Evolutionary conservation across 2,797 vertebrate species (phyloP).

Genomic region (Mallotus villosus): DNA sequence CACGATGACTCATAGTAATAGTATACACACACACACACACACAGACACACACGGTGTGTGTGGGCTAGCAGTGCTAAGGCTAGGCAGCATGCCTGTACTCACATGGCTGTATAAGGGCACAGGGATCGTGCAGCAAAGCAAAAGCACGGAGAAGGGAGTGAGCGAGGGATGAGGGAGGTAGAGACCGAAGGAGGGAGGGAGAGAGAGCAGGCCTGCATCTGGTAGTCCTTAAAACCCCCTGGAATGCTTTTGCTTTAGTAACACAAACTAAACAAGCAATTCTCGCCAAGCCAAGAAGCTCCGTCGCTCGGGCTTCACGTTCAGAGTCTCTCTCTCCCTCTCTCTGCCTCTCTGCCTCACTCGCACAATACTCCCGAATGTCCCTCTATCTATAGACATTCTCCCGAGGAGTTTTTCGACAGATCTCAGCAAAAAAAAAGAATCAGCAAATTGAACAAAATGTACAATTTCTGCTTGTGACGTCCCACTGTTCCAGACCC

Average conservation of each 20-base stretch:
- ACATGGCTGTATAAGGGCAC: slow-evolving; percentile 84
- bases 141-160: slow-evolving; percentile 10
- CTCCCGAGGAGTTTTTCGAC: too few species aligned
- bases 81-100: slow-evolving; percentile 64
- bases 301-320: slow-evolving; percentile 38
- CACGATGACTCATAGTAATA: slow-evolving; percentile 4
- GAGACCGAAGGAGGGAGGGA: slow-evolving; percentile 21
- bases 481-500: neutral
- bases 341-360: slow-evolving; percentile 31
- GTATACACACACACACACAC: slow-evolving; percentile 19
- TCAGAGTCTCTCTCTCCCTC: slow-evolving; percentile 3
- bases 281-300: slow-evolving; percentile 68
- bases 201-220: slow-evolving; percentile 73
- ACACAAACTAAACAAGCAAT: slow-evolving; percentile 81
- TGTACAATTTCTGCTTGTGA: neutral
- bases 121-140: slow-evolving; percentile 55
- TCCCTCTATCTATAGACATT: slow-evolving; percentile 36
- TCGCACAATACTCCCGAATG: slow-evolving; percentile 1
- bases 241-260: slow-evolving; percentile 88
- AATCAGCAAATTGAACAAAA: too few species aligned
- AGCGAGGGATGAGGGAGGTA: slow-evolving; percentile 25
- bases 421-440: too few species aligned
- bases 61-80: slow-evolving; percentile 30
- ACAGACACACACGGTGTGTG: slow-evolving; percentile 10
- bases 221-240: slow-evolving; percentile 84